Evolutionary conservation across 2,797 vertebrate genomes (phyloP).

Genomic region (Melanotaenia boesemani): DNA sequence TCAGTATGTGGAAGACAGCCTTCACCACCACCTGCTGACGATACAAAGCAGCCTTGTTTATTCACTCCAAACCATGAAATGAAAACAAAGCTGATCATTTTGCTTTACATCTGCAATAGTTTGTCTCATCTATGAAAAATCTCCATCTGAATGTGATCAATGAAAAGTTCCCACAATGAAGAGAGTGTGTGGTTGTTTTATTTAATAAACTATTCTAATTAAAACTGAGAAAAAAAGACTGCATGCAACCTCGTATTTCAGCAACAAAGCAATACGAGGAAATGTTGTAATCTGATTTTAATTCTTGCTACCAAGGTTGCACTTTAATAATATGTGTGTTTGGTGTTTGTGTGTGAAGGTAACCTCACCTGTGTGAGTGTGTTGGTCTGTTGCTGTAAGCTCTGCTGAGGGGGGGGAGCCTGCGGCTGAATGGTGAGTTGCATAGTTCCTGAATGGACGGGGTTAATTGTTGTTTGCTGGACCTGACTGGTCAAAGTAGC

Average conservation of each 20-base stretch:
- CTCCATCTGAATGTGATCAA: no score
- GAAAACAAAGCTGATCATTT: neutral
- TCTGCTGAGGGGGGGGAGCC: constrained; percentile 67
- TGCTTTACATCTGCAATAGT: no score
- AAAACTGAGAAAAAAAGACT: neutral
- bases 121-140: no score
- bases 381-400: constrained; percentile 73
- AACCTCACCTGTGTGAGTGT: constrained; percentile 76
- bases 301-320: neutral
- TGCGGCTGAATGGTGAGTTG: constrained; percentile 85
- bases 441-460: constrained; percentile 86
- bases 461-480: constrained; percentile 82
- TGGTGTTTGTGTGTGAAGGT: constrained; percentile 71
- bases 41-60: neutral
- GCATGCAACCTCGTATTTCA: no score
- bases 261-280: neutral
- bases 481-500: constrained; percentile 88
- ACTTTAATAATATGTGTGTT: constrained; percentile 50
- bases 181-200: no score
- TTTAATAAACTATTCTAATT: neutral
- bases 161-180: no score
- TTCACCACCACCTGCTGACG: neutral
- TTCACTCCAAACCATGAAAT: neutral
- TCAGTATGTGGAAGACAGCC: neutral
- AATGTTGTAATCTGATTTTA: neutral